Base-by-base conservation (phyloP, 2,113 vertebrate genomes). In the Bubo bubo region DNA sequence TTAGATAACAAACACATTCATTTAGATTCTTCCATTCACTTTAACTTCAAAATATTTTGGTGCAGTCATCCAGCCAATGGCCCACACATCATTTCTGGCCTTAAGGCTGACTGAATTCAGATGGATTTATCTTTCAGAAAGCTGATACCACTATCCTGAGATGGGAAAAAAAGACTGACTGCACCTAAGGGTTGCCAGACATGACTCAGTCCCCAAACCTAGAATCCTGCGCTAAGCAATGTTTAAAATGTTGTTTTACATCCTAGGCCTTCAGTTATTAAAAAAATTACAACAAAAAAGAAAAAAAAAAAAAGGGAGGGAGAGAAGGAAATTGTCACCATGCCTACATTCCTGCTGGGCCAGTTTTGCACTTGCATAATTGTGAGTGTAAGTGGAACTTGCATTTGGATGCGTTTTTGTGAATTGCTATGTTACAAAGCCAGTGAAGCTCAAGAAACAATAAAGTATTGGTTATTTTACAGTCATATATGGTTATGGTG, bases 11-110 rank as follows among this genome's bases (percentile, higher is more conserved):
- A 93, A 5, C 21, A 56, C 3, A 3, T 67, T 91, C 9, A 67
- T 64, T 88, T 95, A 85, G 30, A 89, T 84, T 91, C 47, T 93
- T 96, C 34, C 58, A 68, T 96, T 93, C 70, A 60, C 96, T 96
- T 97, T 88, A 45, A 63, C 41, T 81, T 87, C 32, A 58, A 50
- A 88, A 53, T 79, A 62, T 66, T 84, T 64, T 70, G 24, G 3
- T 79, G 37, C 52, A 63, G 47, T 90, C 22, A 87, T 74, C 13
- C 32, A 74, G 32, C n/a, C 73, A 63, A 77, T 10, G 7, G 55
- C 77, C 55, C 28, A 67, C 12, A 41, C 9, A 71, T 39, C 5
- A 37, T 55, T 91, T 90, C 32, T 84, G 35, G 45, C 63, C 73
- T 77, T 0, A 0, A 79, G 68, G 19, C 41, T 89, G 63, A 70